Conservation (phyloP, 2,888 invertebrate genomes). For the Mesochorus sp. region DNA sequence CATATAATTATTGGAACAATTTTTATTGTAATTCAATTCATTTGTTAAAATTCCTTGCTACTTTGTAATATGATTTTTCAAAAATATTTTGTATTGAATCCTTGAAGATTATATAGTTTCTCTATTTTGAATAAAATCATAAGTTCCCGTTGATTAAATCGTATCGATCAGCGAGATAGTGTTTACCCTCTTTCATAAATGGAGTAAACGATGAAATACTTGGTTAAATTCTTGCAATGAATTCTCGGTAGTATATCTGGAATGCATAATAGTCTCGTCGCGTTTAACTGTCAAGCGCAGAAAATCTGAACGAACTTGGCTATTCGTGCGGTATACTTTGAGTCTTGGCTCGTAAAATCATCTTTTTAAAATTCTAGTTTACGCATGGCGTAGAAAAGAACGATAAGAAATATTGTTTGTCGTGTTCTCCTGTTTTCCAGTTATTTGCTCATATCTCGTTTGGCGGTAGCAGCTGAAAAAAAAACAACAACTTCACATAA, state of each 20-base stretch:
- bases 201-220: not conserved
- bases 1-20: not conserved
- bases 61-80: too few species aligned
- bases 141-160: not conserved
- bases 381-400: not conserved
- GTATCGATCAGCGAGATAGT: not conserved
- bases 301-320: too few species aligned
- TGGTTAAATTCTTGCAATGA: not conserved
- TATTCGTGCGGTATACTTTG: too few species aligned
- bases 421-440: slow-evolving; percentile 10
- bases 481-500: not conserved
- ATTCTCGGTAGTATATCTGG: not conserved
- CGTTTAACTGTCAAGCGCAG: not conserved
- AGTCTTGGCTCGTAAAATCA: slow-evolving; percentile 44
- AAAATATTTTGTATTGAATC: too few species aligned
- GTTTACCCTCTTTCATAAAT: not conserved
- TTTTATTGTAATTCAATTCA: not conserved
- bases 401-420: slow-evolving; percentile 31
- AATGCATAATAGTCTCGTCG: not conserved
- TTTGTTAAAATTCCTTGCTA: too few species aligned
- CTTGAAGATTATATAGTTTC: too few species aligned
- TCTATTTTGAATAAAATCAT: not conserved
- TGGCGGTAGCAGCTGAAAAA: not conserved
- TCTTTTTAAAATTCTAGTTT: not conserved
- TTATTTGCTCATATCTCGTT: not conserved